Evolutionary conservation across 2,113 vertebrate species (phyloP), one percentile per base, ranked within the genome.

Genomic region (Anseranas semipalmata): DNA sequence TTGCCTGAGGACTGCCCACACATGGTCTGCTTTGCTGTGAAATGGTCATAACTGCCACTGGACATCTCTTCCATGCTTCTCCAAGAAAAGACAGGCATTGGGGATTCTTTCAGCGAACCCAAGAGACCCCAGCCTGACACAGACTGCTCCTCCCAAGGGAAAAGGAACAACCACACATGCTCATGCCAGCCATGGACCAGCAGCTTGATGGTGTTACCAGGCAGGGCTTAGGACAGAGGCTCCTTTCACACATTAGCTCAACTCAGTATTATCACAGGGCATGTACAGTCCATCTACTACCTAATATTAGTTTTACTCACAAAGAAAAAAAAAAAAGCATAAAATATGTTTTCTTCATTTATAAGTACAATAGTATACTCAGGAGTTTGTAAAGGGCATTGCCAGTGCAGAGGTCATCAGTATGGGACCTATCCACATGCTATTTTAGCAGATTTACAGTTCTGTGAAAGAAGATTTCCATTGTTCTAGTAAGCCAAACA

Each of bases 101-200:
- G 5, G 19, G 39, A 14, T 89, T 63, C 53, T 58, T 77, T 85
- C 46, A 55, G n/a, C 7, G 32, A 50, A 37, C 37, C 6, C 37
- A 32, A 58, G 18, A 12, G 24, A 71, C 13, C 25, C 21, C 60
- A 72, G 39, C 27, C 30, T 0, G 0, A 56, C 11, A 25, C 1
- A 3, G 17, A 4, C 9, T 35, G 15, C 30, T 43, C 12, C 21
- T 82, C 30, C 19, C 13, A 45, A 52, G 21, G 30, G 35, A 84
- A 80, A 66, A 1, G 32, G 30, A 62, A 1, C 6, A 48, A 53
- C 13, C 17, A 27, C 22, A 30, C 30, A 2, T 17, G 35, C 27
- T 33, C 48, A 28, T 27, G 48, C 48, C 32, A 30, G 48, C 18
- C 48, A 79, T 22, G 76, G 30, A 43, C 9, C 41, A 15, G 45